A percentile compares a stretch with the other conserved stretches of the same genome.
Evolutionary conservation across 2,113 vertebrate species (phyloP).

Genomic region (Hemichromis elongatus): DNA sequence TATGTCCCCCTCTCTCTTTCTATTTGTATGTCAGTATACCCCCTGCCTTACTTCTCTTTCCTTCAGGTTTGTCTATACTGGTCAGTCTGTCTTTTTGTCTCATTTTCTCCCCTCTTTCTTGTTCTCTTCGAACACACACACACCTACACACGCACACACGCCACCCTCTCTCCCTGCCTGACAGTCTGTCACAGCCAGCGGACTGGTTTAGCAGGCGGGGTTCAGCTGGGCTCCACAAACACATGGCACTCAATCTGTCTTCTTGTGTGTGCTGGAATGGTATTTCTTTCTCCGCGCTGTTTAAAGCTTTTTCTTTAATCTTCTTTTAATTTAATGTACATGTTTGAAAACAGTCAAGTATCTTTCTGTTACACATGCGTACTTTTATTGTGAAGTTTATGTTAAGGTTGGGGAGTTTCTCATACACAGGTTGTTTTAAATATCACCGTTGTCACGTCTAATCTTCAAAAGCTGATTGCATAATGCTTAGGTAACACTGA

Average conservation of each 20-base stretch:
- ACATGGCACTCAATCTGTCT: conserved; percentile 62
- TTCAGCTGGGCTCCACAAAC: conserved; percentile 62
- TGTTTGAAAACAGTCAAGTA: neutral
- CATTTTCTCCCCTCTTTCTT: conserved; percentile 12
- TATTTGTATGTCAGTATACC: neutral
- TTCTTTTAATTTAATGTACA: neutral
- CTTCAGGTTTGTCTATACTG: conserved; percentile 6
- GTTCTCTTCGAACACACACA: neutral
- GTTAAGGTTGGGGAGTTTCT: neutral
- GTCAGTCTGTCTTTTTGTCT: conserved; percentile 37
- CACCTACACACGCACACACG: conserved; percentile 5
- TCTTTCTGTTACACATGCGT: neutral
- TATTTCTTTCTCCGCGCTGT: conserved; percentile 19
- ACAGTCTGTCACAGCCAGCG: conserved; percentile 58
- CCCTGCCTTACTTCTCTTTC: neutral
- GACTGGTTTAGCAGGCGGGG: conserved; percentile 59
- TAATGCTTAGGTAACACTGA: conserved; percentile 1
- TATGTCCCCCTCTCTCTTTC: neutral
- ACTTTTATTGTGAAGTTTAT: neutral
- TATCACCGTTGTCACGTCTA: neutral
- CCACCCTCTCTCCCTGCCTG: conserved; percentile 40
- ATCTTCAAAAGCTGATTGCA: neutral
- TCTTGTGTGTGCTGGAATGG: conserved; percentile 50
- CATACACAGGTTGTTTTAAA: neutral
- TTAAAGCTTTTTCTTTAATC: neutral